These are phyloP conservation scores for Steatocranus sp. DNA, from an alignment of 2,797 vertebrate genomes.

Conservation along the genomic window DNA sequence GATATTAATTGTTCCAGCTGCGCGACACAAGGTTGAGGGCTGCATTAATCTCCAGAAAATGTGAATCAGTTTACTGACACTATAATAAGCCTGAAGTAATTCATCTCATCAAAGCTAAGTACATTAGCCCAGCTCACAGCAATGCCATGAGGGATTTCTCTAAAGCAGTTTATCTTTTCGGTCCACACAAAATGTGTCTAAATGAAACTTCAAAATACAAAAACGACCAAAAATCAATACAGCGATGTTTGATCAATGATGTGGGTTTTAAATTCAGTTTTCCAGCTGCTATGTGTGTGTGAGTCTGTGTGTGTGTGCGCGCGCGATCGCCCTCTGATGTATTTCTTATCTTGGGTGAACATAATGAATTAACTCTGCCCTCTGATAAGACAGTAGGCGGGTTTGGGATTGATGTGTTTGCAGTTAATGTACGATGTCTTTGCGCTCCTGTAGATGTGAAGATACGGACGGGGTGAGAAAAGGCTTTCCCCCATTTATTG, in stretches of 20 bases:
- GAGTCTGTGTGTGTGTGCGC: not conserved
- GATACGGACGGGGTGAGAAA: not conserved
- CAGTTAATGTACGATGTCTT: not conserved
- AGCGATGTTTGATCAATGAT: not conserved
- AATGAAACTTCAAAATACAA: not conserved
- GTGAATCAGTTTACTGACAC: not conserved
- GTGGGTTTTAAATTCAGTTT: not conserved
- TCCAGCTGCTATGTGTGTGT: not conserved
- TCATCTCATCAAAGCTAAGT: not conserved
- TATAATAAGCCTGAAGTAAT: not conserved
- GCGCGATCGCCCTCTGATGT: not conserved
- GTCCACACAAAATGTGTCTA: not conserved
- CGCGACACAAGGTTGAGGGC: not conserved
- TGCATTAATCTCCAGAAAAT: not conserved
- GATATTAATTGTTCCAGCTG: not conserved
- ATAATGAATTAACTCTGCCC: constrained; percentile 4
- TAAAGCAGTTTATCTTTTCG: not conserved
- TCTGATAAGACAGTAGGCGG: not conserved
- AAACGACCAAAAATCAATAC: not conserved
- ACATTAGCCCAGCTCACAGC: not conserved
- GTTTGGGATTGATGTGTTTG: not conserved
- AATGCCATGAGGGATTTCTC: not conserved
- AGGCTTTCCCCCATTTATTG: not conserved
- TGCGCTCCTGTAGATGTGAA: not conserved
- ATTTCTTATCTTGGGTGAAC: not conserved